phyloP scores from a whole-genome alignment of 2,797 vertebrate genomes.

The Neosilurus mollespiculum region DNA sequence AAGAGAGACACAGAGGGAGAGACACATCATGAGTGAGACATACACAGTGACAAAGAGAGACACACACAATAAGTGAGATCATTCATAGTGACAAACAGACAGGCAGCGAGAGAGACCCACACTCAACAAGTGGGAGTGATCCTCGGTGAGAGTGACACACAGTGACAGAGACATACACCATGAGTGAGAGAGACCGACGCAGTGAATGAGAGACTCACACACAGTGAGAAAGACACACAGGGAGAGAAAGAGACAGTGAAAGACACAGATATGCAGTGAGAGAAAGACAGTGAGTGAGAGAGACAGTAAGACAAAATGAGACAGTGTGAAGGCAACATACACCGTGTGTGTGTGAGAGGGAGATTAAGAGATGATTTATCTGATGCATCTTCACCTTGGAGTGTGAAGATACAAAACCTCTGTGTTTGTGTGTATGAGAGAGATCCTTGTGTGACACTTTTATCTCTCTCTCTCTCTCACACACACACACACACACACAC shows the following conservation, averaged over 20 bases:
- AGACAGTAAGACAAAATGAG: not conserved
- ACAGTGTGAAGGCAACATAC: not conserved
- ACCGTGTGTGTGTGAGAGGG: not conserved
- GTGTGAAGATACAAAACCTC: not conserved
- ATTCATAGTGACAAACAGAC: too few relatives aligned
- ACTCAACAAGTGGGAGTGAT: too few relatives aligned
- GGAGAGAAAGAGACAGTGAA: not conserved
- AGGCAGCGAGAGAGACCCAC: too few relatives aligned
- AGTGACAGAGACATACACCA: too few relatives aligned
- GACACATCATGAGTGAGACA: too few relatives aligned
- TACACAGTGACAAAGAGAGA: too few relatives aligned
- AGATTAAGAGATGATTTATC: slow-evolving; percentile 6
- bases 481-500: not conserved
- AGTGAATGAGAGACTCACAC: too few relatives aligned
- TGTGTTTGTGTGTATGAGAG: not conserved
- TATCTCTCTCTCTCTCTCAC: not conserved
- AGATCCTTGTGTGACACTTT: not conserved
- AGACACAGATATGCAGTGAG: not conserved
- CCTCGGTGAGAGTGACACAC: too few relatives aligned
- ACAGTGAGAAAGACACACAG: too few relatives aligned
- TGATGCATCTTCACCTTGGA: not conserved
- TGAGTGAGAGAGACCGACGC: too few relatives aligned
- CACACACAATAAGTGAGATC: too few relatives aligned
- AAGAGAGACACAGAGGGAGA: too few relatives aligned
- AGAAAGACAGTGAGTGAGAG: not conserved